A percentile compares a stretch with the other conserved stretches of the same genome.
phyloP scores from a whole-genome alignment of 2,888 invertebrate genomes.

The Xestia rhomboidea region DNA sequence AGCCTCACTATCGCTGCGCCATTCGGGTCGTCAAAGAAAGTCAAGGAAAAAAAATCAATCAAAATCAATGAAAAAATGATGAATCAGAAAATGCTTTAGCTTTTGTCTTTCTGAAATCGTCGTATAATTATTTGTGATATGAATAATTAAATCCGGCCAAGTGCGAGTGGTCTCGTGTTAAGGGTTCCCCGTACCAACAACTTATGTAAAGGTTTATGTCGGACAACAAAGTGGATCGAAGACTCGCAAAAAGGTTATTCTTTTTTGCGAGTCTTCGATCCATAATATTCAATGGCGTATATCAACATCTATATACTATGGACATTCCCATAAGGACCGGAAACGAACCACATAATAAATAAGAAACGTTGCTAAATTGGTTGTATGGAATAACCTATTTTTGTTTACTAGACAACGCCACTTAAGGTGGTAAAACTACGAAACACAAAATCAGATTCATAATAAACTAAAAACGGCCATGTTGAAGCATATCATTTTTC shows the following conservation, averaged over 20 bases:
- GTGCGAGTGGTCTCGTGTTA: neutral
- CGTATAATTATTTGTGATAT: neutral
- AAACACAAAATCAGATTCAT: neutral
- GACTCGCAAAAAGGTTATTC: no score
- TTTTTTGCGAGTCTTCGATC: neutral
- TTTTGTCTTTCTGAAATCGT: neutral
- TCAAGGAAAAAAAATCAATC: no score
- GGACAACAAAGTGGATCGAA: no score
- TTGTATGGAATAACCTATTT: neutral
- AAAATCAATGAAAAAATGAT: no score
- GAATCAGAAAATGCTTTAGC: neutral
- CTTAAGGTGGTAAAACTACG: neutral
- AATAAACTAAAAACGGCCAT: neutral
- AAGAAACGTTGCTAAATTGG: neutral
- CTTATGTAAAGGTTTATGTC: neutral
- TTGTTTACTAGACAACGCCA: neutral
- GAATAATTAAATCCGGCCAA: neutral
- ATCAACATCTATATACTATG: neutral
- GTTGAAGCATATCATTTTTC: neutral
- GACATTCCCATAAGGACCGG: neutral
- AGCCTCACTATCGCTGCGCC: no score
- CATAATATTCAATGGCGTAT: neutral
- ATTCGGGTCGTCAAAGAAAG: no score
- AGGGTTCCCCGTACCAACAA: neutral
- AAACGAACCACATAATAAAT: neutral